A percentile compares a stretch with the other conserved stretches of the same genome.
Evolutionary conservation across 2,888 invertebrate genomes (phyloP).

Genomic region (Apeira syringaria): DNA sequence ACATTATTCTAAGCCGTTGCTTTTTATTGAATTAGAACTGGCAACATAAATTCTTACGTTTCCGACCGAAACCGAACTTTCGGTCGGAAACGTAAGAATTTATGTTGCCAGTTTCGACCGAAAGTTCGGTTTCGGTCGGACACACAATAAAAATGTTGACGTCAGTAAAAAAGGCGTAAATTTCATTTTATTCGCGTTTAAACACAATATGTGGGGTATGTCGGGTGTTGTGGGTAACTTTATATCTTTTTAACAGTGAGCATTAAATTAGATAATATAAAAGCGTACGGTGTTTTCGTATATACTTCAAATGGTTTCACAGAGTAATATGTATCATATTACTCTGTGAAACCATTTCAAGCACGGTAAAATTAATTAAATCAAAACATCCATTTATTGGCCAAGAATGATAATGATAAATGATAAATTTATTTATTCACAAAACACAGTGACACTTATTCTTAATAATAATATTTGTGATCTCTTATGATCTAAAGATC

Average conservation of each 20-base stretch:
- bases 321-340: background rate
- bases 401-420: too few relatives aligned
- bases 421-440: too few relatives aligned
- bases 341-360: too few relatives aligned
- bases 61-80: slow-evolving; percentile 39
- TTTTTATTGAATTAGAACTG: slow-evolving; percentile 2
- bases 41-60: slow-evolving; percentile 32
- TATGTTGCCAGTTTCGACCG: slow-evolving; percentile 31
- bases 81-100: too few relatives aligned
- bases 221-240: background rate
- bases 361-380: too few relatives aligned
- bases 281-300: too few relatives aligned
- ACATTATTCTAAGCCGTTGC: too few relatives aligned
- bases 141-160: slow-evolving; percentile 38
- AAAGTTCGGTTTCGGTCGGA: slow-evolving; percentile 39
- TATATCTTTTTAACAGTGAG: background rate
- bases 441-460: too few relatives aligned
- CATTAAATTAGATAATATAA: background rate
- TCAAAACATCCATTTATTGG: too few relatives aligned
- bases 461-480: too few relatives aligned
- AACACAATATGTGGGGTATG: slow-evolving; percentile 3
- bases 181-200: slow-evolving; percentile 33
- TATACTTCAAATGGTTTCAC: too few relatives aligned
- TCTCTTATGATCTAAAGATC: too few relatives aligned
- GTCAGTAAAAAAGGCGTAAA: slow-evolving; percentile 31